Base-by-base conservation (phyloP, 2,113 vertebrate species). In the Corythoichthys intestinalis region DNA sequence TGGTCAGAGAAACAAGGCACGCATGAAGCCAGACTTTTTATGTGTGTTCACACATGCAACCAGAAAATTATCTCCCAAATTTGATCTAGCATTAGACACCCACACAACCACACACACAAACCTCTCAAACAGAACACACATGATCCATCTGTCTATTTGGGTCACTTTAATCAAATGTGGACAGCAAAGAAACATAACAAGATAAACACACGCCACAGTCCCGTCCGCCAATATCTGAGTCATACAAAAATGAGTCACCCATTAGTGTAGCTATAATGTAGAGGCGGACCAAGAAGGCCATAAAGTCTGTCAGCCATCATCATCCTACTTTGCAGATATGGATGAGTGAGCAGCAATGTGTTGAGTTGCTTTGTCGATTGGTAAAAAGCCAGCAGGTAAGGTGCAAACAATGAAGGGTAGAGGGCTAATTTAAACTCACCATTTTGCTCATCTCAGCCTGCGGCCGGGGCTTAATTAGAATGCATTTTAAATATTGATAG, bases 401-500 rank as follows among this genome's bases (percentile, higher is more conserved):
- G 12, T 28, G 35, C 69, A 72, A 62, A 79, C 76, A 78, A 73
- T 28, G 49, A 65, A 76, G 72, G 67, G 67, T 61, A 77, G 64
- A 75, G 70, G 70, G 64, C 44, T 74, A 68, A 67, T 90, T 87
- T 76, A 60, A 84, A 87, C 89, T 85, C 84, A 84, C 75, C 68
- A 72, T 67, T 71, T 54, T 81, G 83, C 80, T 80, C 70, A 14
- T 73, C 56, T 77, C 69, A 12, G 70, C 74, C 83, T 83, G 86
- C 81, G 82, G 78, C 84, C 65, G 44, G 80, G 59, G 86, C 88
- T 91, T 90, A 91, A 92, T 91, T 92, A 91, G 87, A 91, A 91
- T 89, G 86, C 57, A 3, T 90, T 90, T 92, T 88, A 92, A 92
- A 91, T 90, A 93, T 91, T 91, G 80, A 92, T 90, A 77, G 68